Evolutionary conservation across 2,797 vertebrate species (phyloP), one percentile per base, ranked within the genome.

Genomic region (Eidolon dupreanum): DNA sequence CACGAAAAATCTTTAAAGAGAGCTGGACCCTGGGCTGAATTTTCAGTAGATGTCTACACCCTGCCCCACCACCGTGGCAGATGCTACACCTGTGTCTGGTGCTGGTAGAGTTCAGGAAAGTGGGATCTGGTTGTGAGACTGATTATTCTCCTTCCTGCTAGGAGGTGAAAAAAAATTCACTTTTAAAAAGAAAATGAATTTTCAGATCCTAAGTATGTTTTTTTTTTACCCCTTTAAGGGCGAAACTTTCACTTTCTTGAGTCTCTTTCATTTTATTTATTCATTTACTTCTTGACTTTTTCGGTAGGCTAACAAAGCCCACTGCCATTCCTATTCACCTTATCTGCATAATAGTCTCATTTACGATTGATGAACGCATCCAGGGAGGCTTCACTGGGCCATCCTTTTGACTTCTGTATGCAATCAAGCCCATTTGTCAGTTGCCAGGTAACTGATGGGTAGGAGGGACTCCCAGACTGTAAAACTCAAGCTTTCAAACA

Each of bases 381-480:
- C 11, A 78, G 68, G 36, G 57, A 87, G 90, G 89, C 90, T 68
- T 98, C 94, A 81, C 3, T 75, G 75, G 57, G 75, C 75, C 19
- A 41, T 91, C 90, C 86, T 83, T 97, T 93, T 95, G 86, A 94
- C n/a, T 96, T 97, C 61, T 43, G 84, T 96, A 97, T 95, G 96
- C 92, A 93, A 93, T 57, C 65, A 55, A 92, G 36, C 15, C 97
- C 92, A 93, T 98, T 98, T 95, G 97, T 77, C 93, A 95, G 98
- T 98, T 98, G 98, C 98, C 98, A 98, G 98, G 98, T 98, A 98
- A 98, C 97, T 22, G 78, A 36, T 85, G 15, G 91, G 94, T 95
- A 94, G 96, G 85, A 90, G 96, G 84, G 96, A 92, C 81, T 98
- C 94, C 88, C 61, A 55, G 92, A 75, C 75, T 89, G 87, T 74